Percentiles rank a stretch among this genome's conserved stretches.
Conservation (phyloP, 2,888 invertebrate genomes). For the Diachrysia chrysitis region DNA sequence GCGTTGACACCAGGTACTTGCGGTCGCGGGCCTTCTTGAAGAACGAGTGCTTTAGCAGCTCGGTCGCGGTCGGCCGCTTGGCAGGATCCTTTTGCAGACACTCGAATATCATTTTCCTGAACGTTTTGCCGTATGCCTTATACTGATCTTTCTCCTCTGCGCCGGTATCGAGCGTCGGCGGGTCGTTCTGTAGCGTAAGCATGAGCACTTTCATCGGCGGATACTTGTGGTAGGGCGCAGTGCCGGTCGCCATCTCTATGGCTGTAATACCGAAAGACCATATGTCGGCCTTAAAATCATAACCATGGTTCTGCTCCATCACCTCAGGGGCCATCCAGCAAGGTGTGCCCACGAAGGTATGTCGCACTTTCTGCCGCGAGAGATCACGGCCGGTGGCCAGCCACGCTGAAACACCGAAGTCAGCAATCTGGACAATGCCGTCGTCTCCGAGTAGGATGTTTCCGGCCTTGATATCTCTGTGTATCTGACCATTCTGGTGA, state of each 20-base stretch:
- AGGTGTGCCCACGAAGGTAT: slow-evolving; percentile 99
- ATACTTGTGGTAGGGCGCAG: slow-evolving; percentile 99
- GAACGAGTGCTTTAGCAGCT: slow-evolving; percentile 98
- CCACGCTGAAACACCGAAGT: slow-evolving; percentile 99
- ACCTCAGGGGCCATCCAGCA: slow-evolving; percentile 99
- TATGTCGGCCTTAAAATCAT: slow-evolving; percentile 98
- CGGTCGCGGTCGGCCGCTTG: slow-evolving; percentile 98
- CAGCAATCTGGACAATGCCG: slow-evolving; percentile 99
- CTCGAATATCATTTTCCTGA: slow-evolving; percentile 99
- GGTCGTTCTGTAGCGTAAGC: slow-evolving; percentile 99
- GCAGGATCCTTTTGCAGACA: slow-evolving; percentile 99
- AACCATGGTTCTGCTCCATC: slow-evolving; percentile 99
- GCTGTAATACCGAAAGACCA: slow-evolving; percentile 98
- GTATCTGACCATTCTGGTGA: slow-evolving; percentile 98
- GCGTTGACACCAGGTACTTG: slow-evolving; percentile 95
- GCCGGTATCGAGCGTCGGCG: slow-evolving; percentile 98
- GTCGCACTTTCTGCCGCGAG: slow-evolving; percentile 98
- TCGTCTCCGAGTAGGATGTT: slow-evolving; percentile 98
- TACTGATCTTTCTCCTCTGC: slow-evolving; percentile 99
- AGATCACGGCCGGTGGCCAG: slow-evolving; percentile 98
- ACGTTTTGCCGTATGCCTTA: slow-evolving; percentile 99
- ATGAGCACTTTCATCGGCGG: slow-evolving; percentile 99
- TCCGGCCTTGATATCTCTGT: slow-evolving; percentile 91
- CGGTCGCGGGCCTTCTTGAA: slow-evolving; percentile 99
- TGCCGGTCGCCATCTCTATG: slow-evolving; percentile 99